These are phyloP conservation scores for Motacilla tschutschensis DNA, from an alignment of 2,113 vertebrate species.

Conservation along the genomic window DNA sequence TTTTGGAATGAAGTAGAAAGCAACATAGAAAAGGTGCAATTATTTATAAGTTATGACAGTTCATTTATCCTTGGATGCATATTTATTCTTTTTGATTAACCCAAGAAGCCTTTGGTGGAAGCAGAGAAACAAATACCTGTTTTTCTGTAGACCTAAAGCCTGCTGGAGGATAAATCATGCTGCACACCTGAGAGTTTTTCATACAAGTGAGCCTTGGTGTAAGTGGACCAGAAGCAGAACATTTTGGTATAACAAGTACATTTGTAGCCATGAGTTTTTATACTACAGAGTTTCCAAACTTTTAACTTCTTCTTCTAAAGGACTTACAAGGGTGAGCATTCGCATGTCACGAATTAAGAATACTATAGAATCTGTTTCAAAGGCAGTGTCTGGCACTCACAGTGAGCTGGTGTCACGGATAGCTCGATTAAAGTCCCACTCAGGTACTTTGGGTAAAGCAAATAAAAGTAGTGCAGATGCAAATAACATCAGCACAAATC, in stretches of 20 bases:
- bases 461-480: slow-evolving; percentile 37
- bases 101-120: slow-evolving; percentile 72
- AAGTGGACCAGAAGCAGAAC: slow-evolving; percentile 66
- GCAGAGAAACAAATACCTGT: slow-evolving; percentile 68
- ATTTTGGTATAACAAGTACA: slow-evolving; percentile 62
- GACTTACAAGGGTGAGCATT: slow-evolving; percentile 77
- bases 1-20: slow-evolving; percentile 62
- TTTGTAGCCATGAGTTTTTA: slow-evolving; percentile 62
- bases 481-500: slow-evolving; percentile 16
- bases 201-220: slow-evolving; percentile 60
- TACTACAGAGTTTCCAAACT: slow-evolving; percentile 74
- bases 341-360: slow-evolving; percentile 89
- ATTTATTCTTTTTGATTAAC: slow-evolving; percentile 76
- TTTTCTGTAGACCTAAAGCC: slow-evolving; percentile 46
- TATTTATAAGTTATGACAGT: slow-evolving; percentile 81
- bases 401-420: slow-evolving; percentile 86
- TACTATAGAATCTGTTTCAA: slow-evolving; percentile 88
- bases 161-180: slow-evolving; percentile 59
- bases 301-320: slow-evolving; percentile 80
- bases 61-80: slow-evolving; percentile 76
- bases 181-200: slow-evolving; percentile 64
- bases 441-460: slow-evolving; percentile 63
- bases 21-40: slow-evolving; percentile 40
- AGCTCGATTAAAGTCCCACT: slow-evolving; percentile 78
- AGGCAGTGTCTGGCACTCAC: slow-evolving; percentile 87